A percentile compares a stretch with the other conserved stretches of the same genome.
Evolutionary conservation across 92 coral and sea anemone species (phyloP).

Genomic region (Porites cylindrica): DNA sequence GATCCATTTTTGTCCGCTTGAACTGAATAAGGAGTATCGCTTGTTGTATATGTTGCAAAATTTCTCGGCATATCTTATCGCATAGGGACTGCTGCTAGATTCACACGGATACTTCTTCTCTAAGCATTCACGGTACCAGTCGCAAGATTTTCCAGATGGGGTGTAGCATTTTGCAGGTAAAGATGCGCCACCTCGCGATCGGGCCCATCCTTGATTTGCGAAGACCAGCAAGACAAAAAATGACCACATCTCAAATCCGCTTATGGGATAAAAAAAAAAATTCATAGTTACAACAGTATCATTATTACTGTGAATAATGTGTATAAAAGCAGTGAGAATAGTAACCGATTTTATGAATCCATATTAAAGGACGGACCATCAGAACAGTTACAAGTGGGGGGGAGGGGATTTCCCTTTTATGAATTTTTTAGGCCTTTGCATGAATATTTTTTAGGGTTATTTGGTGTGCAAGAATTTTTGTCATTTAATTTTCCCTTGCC

Average conservation of each 20-base stretch:
- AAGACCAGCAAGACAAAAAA: neutral
- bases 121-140: conserved; percentile 79
- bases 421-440: no score
- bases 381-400: no score
- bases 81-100: conserved; percentile 69
- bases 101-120: conserved; percentile 74
- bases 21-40: conserved; percentile 34
- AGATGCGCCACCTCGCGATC: neutral
- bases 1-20: conserved; percentile 60
- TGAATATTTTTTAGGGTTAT: no score
- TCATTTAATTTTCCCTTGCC: no score
- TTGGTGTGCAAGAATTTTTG: no score
- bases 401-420: no score
- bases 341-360: neutral
- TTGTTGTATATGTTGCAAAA: conserved; percentile 69
- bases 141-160: conserved; percentile 72
- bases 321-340: neutral
- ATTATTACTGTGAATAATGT: no score
- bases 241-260: neutral
- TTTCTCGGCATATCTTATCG: conserved; percentile 66
- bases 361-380: neutral
- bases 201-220: conserved; percentile 5
- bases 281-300: neutral
- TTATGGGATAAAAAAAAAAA: neutral
- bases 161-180: conserved; percentile 73